phyloP scores from a whole-genome alignment of 2,113 vertebrate species.

The Theristicus caerulescens region DNA sequence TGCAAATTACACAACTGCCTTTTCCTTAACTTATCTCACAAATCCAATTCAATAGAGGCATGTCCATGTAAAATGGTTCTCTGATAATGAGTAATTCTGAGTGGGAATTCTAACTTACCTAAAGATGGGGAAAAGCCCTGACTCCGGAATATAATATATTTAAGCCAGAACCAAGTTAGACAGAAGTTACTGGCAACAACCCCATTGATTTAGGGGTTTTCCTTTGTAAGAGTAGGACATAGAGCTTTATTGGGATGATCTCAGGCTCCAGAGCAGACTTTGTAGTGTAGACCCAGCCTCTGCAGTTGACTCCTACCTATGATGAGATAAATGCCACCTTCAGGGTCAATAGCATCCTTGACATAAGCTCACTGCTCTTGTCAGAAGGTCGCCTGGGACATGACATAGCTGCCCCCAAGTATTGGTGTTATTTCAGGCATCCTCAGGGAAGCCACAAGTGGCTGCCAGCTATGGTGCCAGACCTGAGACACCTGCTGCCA shows the following conservation, averaged over 20 bases:
- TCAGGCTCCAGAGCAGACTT: not conserved
- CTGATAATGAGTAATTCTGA: constrained; percentile 38
- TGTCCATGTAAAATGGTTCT: constrained; percentile 33
- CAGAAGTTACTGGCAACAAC: not conserved
- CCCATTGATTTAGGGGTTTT: not conserved
- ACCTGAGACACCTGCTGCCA: not conserved
- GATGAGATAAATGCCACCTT: not conserved
- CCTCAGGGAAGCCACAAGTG: not conserved
- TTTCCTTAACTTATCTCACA: constrained; percentile 85
- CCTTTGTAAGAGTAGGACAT: not conserved
- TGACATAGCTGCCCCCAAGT: not conserved
- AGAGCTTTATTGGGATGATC: not conserved
- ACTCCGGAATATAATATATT: not conserved
- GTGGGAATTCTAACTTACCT: not conserved
- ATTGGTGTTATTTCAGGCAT: not conserved
- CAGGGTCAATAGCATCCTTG: not conserved
- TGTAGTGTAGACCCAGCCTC: fast-evolving
- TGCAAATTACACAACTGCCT: constrained; percentile 85
- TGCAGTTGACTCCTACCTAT: not conserved
- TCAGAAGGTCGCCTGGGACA: not conserved
- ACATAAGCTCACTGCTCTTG: not conserved
- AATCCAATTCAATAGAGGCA: constrained; percentile 78
- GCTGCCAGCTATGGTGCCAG: not conserved
- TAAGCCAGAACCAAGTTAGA: not conserved
- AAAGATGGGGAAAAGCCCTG: not conserved